These are phyloP conservation scores for Neodiprion lecontei DNA, from an alignment of 1,140 invertebrate genomes.

Conservation along the genomic window DNA sequence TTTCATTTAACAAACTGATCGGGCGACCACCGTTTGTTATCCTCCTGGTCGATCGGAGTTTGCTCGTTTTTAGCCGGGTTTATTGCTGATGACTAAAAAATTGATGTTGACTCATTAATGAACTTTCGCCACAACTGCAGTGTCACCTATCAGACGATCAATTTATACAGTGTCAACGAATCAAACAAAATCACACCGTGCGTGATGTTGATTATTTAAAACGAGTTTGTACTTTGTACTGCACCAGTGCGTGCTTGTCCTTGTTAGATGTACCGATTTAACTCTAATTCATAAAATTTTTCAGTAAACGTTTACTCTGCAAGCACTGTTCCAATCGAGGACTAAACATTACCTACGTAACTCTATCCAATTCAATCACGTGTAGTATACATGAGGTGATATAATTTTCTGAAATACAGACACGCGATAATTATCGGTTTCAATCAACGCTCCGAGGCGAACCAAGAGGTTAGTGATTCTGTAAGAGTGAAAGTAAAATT, in stretches of 20 bases:
- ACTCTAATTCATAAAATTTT: not conserved
- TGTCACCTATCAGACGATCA: not conserved
- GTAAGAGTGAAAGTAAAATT: too few species aligned
- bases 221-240: not conserved
- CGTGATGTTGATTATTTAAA: not conserved
- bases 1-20: conserved; percentile 52
- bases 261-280: not conserved
- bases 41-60: not conserved
- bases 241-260: not conserved
- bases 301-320: too few species aligned
- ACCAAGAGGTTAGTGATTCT: too few species aligned
- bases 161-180: not conserved
- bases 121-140: conserved; percentile 16
- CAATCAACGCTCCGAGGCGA: too few species aligned
- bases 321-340: too few species aligned
- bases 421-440: too few species aligned
- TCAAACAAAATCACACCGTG: not conserved
- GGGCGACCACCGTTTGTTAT: not conserved
- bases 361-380: too few species aligned
- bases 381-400: too few species aligned
- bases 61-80: conserved; percentile 48
- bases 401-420: too few species aligned
- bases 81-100: conserved; percentile 56
- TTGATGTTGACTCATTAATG: conserved; percentile 48
- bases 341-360: too few species aligned